Evolutionary conservation across 2,888 invertebrate genomes (phyloP).

Genomic region (Nymphalis polychloros): DNA sequence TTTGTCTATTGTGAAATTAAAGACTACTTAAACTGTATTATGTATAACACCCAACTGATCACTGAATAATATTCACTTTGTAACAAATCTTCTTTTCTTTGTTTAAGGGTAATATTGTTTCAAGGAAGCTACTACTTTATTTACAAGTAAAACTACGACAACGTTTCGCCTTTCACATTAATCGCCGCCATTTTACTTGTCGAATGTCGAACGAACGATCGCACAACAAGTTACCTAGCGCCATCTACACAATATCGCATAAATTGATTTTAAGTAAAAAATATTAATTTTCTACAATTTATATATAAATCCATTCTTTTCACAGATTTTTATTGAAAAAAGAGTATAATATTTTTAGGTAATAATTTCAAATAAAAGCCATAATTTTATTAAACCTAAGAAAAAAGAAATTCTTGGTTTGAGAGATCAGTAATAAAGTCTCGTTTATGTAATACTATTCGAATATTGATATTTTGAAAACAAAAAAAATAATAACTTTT

Average conservation of each 20-base stretch:
- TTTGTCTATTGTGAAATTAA: slow-evolving; percentile 79
- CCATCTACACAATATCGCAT: slow-evolving; percentile 79
- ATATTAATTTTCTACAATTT: background rate
- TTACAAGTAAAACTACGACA: slow-evolving; percentile 79
- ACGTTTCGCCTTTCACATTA: slow-evolving; percentile 85
- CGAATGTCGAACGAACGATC: slow-evolving; percentile 79
- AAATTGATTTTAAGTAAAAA: slow-evolving; percentile 8
- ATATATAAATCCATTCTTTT: too few species aligned
- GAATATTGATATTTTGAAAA: too few species aligned
- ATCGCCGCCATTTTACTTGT: slow-evolving; percentile 84
- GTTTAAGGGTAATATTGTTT: slow-evolving; percentile 54
- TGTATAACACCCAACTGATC: slow-evolving; percentile 58
- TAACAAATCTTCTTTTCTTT: slow-evolving; percentile 51
- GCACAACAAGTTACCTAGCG: slow-evolving; percentile 84
- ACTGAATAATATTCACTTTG: slow-evolving; percentile 62
- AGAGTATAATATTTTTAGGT: too few species aligned
- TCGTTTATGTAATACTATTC: too few species aligned
- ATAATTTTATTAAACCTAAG: too few species aligned
- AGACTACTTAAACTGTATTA: slow-evolving; percentile 61
- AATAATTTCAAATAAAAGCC: too few species aligned
- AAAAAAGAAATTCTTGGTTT: too few species aligned
- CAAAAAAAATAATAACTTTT: too few species aligned
- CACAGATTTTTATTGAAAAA: too few species aligned
- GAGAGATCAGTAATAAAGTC: too few species aligned
- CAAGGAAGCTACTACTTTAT: slow-evolving; percentile 70